phyloP scores from a whole-genome alignment of 2,797 vertebrate species.

The Aselliscus stoliczkanus region DNA sequence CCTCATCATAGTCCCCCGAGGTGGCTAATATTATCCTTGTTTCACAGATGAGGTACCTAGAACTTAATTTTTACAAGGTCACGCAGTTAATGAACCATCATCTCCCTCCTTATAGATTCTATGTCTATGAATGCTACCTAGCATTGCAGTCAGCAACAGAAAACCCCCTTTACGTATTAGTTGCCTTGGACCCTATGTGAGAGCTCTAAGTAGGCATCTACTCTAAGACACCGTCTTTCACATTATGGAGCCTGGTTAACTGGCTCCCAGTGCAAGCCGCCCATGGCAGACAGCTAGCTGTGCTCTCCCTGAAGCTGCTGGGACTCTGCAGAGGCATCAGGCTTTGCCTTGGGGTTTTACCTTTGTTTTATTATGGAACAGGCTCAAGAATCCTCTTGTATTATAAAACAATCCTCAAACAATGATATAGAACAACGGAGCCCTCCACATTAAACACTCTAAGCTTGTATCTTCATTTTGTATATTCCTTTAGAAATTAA shows the following conservation, averaged over 20 bases:
- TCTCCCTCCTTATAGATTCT: background rate
- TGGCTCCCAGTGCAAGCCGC: background rate
- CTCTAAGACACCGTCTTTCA: background rate
- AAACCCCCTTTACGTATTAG: background rate
- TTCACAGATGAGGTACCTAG: background rate
- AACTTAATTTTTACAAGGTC: constrained; percentile 7
- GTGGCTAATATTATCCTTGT: background rate
- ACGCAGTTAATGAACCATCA: background rate
- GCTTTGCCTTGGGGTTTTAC: background rate
- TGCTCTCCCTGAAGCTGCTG: background rate
- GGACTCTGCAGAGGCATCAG: too few relatives aligned
- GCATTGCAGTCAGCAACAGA: background rate
- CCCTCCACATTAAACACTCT: background rate
- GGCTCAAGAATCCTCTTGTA: background rate
- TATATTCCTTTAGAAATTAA: background rate
- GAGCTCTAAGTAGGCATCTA: background rate
- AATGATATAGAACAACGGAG: background rate
- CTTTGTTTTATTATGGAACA: background rate
- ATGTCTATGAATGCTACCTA: background rate
- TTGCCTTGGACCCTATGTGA: background rate
- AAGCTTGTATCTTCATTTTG: background rate
- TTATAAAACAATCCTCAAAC: background rate
- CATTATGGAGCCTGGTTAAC: background rate
- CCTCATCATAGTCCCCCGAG: background rate
- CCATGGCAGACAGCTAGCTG: background rate